Percentiles rank a stretch among this genome's conserved stretches.
Evolutionary conservation across 2,797 vertebrate genomes (phyloP).

Genomic region (Molossus molossus): DNA sequence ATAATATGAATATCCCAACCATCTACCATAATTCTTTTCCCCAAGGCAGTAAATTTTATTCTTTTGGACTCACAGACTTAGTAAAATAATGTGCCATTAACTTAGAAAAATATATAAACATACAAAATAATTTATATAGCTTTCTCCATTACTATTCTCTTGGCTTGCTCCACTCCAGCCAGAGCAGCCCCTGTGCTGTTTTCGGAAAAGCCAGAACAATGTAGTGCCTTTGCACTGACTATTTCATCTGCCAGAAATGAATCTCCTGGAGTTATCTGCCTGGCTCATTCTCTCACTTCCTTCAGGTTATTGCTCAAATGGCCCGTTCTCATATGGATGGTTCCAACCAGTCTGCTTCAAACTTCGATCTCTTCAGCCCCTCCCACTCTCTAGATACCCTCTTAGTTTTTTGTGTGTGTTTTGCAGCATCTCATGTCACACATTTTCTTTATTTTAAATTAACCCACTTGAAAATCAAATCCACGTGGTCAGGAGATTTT

Average conservation of each 20-base stretch:
- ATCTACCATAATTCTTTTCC: background rate
- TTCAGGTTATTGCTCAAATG: background rate
- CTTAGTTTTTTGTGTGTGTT: background rate
- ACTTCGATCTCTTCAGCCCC: background rate
- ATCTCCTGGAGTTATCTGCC: background rate
- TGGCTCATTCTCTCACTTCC: background rate
- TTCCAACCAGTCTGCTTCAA: background rate
- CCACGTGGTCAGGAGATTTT: background rate
- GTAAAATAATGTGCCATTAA: background rate
- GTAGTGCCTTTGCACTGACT: background rate
- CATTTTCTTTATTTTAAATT: background rate
- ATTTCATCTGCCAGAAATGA: background rate
- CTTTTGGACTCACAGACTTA: background rate
- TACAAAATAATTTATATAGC: background rate
- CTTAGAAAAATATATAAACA: background rate
- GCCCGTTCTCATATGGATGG: background rate
- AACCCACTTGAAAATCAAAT: background rate
- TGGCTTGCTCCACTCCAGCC: background rate
- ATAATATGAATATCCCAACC: background rate
- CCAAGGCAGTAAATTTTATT: background rate
- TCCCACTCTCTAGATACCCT: accelerated
- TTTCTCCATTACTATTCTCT: background rate
- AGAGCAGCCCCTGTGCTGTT: background rate
- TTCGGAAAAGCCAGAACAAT: background rate
- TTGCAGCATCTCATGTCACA: background rate